These are phyloP conservation scores for Ephydatia muelleri DNA, from an alignment of 37 sponge, comb jelly and placozoan genomes.

Conservation along the genomic window DNA sequence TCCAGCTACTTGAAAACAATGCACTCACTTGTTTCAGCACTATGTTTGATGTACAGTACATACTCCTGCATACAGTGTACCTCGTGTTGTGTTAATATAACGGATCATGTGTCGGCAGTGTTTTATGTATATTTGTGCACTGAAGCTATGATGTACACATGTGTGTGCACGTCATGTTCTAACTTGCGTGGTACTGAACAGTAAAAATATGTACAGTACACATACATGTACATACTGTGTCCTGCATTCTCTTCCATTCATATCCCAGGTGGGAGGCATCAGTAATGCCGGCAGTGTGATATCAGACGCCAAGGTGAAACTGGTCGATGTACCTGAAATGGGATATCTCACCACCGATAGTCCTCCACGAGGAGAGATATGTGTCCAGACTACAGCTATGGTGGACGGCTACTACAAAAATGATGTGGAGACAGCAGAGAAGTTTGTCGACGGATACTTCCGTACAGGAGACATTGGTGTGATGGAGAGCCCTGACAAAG, in stretches of 20 bases:
- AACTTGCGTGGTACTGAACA: too few species aligned
- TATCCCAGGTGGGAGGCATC: conserved; percentile 44
- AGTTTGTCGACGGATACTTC: conserved; percentile 71
- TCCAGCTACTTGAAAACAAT: too few species aligned
- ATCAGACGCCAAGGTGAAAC: conserved; percentile 28
- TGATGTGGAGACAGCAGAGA: conserved; percentile 53
- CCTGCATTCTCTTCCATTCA: neutral
- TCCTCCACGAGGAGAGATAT: conserved; percentile 71
- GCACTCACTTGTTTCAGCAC: too few species aligned
- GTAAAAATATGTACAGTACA: neutral
- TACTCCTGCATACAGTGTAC: too few species aligned
- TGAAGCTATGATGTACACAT: too few species aligned
- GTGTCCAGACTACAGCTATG: conserved; percentile 49
- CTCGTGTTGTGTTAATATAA: too few species aligned
- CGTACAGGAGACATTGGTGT: conserved; percentile 67
- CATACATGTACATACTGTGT: neutral
- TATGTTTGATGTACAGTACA: too few species aligned
- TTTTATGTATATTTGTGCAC: neutral
- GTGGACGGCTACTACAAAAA: conserved; percentile 65
- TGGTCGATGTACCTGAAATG: conserved; percentile 73
- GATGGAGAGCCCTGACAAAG: conserved; percentile 19
- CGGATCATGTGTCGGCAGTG: too few species aligned
- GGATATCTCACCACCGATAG: conserved; percentile 60
- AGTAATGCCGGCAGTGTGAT: conserved; percentile 1
- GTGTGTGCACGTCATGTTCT: too few species aligned